phyloP scores from a whole-genome alignment of 2,797 vertebrate genomes.

The Oreonectes daqikongensis region DNA sequence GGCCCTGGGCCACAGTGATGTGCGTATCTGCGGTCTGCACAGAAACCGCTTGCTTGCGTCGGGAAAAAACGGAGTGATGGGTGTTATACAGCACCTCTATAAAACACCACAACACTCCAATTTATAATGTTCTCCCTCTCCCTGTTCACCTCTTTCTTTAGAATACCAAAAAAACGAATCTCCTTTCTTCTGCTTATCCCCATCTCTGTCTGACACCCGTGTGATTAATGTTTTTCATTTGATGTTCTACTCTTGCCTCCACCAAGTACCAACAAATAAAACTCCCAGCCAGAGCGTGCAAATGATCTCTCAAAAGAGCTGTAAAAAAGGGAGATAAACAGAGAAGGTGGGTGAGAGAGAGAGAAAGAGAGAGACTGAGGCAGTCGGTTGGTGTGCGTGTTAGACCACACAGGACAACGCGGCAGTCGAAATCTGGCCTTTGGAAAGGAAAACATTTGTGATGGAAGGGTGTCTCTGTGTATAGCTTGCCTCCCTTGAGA shows the following conservation, averaged over 20 bases:
- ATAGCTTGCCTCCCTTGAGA: constrained; percentile 74
- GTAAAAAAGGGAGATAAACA: constrained; percentile 72
- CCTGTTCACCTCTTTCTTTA: constrained; percentile 70
- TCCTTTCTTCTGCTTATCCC: constrained; percentile 68
- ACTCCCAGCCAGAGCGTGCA: constrained; percentile 76
- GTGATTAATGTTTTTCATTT: constrained; percentile 89
- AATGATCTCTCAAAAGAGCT: constrained; percentile 84
- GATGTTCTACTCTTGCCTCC: constrained; percentile 77
- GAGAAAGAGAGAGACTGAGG: constrained; percentile 4
- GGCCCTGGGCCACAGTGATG: constrained; percentile 24
- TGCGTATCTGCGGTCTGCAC: constrained; percentile 20
- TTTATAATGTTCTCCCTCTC: constrained; percentile 38
- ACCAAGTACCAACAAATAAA: constrained; percentile 81
- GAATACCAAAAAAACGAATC: constrained; percentile 21
- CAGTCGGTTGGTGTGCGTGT: neutral
- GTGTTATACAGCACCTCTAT: constrained; percentile 64
- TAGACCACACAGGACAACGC: constrained; percentile 68
- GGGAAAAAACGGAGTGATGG: constrained; percentile 69
- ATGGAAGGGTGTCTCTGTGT: constrained; percentile 73
- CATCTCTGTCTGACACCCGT: constrained; percentile 76
- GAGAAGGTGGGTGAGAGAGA: constrained; percentile 28
- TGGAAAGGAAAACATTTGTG: constrained; percentile 75
- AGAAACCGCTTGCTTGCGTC: constrained; percentile 33
- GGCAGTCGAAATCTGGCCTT: constrained; percentile 77
- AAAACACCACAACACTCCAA: constrained; percentile 65